phyloP scores from a whole-genome alignment of 2,888 invertebrate genomes.

The Phortica magna region DNA sequence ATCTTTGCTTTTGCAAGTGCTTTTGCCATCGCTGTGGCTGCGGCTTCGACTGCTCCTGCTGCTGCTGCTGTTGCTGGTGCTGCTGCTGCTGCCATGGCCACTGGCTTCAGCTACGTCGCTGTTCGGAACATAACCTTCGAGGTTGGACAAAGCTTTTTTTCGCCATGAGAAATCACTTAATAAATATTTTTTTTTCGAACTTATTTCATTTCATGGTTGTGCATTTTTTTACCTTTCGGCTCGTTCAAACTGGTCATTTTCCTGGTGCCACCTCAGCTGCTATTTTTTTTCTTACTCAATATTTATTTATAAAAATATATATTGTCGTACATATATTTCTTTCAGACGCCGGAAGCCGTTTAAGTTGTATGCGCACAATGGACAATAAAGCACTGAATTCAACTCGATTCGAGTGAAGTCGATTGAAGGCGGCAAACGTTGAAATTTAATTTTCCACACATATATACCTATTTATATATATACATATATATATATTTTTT shows the following conservation, averaged over 20 bases:
- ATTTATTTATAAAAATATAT: not conserved
- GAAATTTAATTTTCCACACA: slow-evolving; percentile 26
- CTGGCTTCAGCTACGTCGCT: not conserved
- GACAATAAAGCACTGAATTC: slow-evolving; percentile 20
- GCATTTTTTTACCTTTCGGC: slow-evolving; percentile 23
- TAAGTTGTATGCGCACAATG: slow-evolving; percentile 14
- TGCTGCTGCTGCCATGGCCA: not conserved
- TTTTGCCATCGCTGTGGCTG: not conserved
- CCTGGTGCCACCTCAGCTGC: not conserved
- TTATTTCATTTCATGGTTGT: slow-evolving; percentile 15
- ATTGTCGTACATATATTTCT: not conserved
- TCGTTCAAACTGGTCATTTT: slow-evolving; percentile 21
- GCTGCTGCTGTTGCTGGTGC: not conserved
- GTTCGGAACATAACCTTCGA: slow-evolving; percentile 23
- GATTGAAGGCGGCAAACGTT: not conserved
- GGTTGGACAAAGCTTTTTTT: slow-evolving; percentile 57
- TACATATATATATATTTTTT: slow-evolving; percentile 26
- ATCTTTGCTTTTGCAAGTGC: not conserved
- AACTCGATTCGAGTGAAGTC: not conserved
- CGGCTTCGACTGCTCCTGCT: not conserved
- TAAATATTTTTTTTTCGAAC: slow-evolving; percentile 10
- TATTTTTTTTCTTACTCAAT: not conserved
- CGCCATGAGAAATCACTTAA: slow-evolving; percentile 2
- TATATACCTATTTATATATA: not conserved
- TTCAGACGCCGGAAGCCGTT: slow-evolving; percentile 2